These are phyloP conservation scores for Bergia sp. DNA, from an alignment of 92 coral and sea anemone genomes.

Conservation along the genomic window DNA sequence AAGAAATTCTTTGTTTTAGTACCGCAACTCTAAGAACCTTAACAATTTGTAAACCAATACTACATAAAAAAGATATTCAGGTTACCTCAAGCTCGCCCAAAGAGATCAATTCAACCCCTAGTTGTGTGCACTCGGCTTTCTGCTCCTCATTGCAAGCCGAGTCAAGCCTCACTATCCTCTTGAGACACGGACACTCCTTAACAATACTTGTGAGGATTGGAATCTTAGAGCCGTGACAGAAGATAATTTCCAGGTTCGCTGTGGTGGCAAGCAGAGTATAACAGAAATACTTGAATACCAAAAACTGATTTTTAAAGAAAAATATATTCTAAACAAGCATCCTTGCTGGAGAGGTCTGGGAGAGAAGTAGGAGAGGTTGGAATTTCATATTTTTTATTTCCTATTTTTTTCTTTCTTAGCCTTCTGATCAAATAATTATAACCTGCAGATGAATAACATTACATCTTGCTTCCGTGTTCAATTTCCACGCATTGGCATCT, in stretches of 20 bases:
- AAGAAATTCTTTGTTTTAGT: too few species aligned
- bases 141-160: constrained; percentile 65
- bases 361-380: too few species aligned
- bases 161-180: constrained; percentile 72
- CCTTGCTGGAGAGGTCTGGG: too few species aligned
- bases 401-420: too few species aligned
- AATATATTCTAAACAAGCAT: too few species aligned
- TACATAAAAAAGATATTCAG: not conserved
- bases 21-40: too few species aligned
- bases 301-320: not conserved
- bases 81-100: constrained; percentile 77
- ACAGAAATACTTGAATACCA: not conserved
- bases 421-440: too few species aligned
- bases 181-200: constrained; percentile 64
- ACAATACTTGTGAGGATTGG: constrained; percentile 64
- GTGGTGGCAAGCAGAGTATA: not conserved
- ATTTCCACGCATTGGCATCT: too few species aligned
- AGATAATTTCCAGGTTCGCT: constrained; percentile 76
- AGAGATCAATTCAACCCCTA: constrained; percentile 72
- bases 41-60: not conserved
- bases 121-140: constrained; percentile 53
- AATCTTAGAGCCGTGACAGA: constrained; percentile 80
- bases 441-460: too few species aligned
- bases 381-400: too few species aligned
- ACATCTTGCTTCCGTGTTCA: too few species aligned